Conservation (phyloP, 2,113 vertebrate species). For the Australoheros scitulus region DNA sequence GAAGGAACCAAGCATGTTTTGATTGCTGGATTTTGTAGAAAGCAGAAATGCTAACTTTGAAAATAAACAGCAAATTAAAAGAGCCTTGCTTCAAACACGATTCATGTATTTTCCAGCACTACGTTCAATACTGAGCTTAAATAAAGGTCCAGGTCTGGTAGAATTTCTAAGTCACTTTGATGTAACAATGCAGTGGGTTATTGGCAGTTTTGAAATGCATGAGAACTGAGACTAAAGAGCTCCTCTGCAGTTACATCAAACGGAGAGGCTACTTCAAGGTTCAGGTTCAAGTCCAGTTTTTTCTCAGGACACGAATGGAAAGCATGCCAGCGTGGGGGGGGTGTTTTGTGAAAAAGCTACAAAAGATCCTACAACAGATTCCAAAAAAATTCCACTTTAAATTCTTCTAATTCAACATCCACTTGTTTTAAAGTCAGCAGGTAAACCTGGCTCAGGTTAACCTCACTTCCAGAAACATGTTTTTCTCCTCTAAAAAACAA, state of each 20-base stretch:
- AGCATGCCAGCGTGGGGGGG: not conserved
- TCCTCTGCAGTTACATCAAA: conserved; percentile 48
- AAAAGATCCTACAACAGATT: not conserved
- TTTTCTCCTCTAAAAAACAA: conserved; percentile 20
- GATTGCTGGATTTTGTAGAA: not conserved
- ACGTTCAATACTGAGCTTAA: not conserved
- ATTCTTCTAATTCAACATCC: not conserved
- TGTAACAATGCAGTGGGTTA: conserved; percentile 26
- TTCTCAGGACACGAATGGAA: conserved; percentile 6
- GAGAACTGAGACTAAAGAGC: conserved; percentile 37
- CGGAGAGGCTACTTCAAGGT: conserved; percentile 20
- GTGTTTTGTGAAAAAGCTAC: not conserved
- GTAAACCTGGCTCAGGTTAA: not conserved
- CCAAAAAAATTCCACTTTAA: not conserved
- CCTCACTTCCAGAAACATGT: conserved; percentile 30
- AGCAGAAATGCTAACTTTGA: not conserved
- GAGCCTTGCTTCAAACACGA: not conserved
- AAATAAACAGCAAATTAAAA: not conserved
- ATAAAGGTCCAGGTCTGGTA: not conserved
- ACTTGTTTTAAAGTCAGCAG: not conserved
- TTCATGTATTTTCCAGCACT: conserved; percentile 8
- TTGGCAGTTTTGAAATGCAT: conserved; percentile 27
- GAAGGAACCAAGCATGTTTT: not conserved
- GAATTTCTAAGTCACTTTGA: conserved; percentile 43
- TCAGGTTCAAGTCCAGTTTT: not conserved